Evolutionary conservation across 2,797 vertebrate genomes (phyloP).

Genomic region (Macroramphosus scolopax): DNA sequence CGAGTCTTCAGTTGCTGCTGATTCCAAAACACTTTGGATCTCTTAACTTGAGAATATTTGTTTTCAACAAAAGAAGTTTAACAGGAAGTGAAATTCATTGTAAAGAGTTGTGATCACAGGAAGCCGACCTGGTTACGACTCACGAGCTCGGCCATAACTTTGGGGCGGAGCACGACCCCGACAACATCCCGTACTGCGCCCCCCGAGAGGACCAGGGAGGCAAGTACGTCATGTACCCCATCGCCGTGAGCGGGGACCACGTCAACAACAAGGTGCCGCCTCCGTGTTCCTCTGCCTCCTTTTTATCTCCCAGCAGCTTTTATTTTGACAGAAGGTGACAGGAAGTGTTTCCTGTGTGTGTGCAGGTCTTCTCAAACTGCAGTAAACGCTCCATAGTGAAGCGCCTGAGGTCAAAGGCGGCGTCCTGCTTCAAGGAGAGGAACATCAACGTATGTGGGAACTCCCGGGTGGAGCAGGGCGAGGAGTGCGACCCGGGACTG

Average conservation of each 20-base stretch:
- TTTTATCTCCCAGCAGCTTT: too few relatives aligned
- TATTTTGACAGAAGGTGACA: too few relatives aligned
- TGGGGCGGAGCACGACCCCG: conserved; percentile 93
- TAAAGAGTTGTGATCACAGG: conserved; percentile 66
- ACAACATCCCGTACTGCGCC: conserved; percentile 85
- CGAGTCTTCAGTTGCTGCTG: too few relatives aligned
- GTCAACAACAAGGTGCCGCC: conserved; percentile 91
- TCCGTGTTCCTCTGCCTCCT: too few relatives aligned
- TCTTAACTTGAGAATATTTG: too few relatives aligned
- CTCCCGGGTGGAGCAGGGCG: conserved; percentile 91
- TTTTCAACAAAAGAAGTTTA: too few relatives aligned
- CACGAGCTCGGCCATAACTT: conserved; percentile 97
- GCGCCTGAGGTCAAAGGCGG: conserved; percentile 84
- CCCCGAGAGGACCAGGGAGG: conserved; percentile 92
- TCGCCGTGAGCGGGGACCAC: conserved; percentile 97
- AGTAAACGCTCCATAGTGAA: conserved; percentile 90
- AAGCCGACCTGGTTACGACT: conserved; percentile 94
- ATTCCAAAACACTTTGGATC: too few relatives aligned
- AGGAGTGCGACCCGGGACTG: conserved; percentile 93
- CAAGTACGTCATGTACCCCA: conserved; percentile 97
- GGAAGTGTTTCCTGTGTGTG: not conserved
- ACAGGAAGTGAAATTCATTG: too few relatives aligned
- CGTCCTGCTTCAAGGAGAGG: conserved; percentile 86
- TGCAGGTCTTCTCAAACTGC: conserved; percentile 93
- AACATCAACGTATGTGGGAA: conserved; percentile 95